phyloP scores from a whole-genome alignment of 2,113 vertebrate genomes.

The Sylvilagus bachmani region DNA sequence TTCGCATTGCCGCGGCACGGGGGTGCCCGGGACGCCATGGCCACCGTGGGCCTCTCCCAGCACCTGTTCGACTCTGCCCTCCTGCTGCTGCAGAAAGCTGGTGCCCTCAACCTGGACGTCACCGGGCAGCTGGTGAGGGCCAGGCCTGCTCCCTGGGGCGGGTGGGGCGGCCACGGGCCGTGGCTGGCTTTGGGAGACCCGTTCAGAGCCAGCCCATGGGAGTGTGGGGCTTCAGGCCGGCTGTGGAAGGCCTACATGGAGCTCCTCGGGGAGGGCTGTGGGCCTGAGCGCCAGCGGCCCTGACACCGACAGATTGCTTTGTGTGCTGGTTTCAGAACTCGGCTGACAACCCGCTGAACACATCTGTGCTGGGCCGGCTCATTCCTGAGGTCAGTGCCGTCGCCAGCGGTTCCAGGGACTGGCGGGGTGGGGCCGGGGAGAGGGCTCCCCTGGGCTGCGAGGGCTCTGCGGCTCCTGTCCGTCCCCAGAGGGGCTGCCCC shows the following conservation, averaged over 20 bases:
- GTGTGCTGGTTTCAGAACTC: conserved; percentile 72
- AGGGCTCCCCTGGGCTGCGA: background rate
- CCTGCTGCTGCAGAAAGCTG: conserved; percentile 78
- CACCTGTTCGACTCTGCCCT: conserved; percentile 72
- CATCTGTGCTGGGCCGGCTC: conserved; percentile 72
- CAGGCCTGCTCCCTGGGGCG: background rate
- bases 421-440: background rate
- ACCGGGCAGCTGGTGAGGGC: conserved; percentile 78
- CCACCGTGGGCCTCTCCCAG: conserved; percentile 76
- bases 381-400: conserved; percentile 79
- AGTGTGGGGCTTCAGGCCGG: background rate
- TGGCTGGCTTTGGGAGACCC: background rate
- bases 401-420: background rate
- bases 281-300: background rate
- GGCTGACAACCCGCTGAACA: conserved; percentile 68
- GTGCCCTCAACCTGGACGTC: conserved; percentile 79
- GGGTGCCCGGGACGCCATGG: conserved; percentile 52
- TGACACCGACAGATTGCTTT: background rate
- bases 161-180: fast-evolving
- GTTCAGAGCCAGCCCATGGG: background rate
- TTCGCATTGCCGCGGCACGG: conserved; percentile 58
- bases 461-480: background rate
- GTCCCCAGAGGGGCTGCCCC: background rate
- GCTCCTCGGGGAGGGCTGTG: too few species aligned
- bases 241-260: background rate